Conservation (phyloP, 2,113 vertebrate species). For the Tetrao urogallus region DNA sequence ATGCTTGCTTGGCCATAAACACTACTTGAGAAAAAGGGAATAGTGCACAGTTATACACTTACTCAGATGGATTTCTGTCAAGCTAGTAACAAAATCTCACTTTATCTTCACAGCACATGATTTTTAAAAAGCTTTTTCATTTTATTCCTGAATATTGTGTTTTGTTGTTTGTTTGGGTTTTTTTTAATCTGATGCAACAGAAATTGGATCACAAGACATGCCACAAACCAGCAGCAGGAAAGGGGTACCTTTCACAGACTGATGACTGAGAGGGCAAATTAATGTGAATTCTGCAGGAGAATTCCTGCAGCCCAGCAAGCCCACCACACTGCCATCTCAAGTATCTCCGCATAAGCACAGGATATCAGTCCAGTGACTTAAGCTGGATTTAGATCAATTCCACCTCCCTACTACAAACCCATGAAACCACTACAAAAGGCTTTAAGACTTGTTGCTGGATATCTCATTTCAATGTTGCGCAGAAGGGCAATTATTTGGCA, state of each 20-base stretch:
- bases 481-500: background rate
- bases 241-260: background rate
- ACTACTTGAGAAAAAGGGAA: slow-evolving; percentile 39
- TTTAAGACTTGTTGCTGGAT: background rate
- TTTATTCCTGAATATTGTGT: background rate
- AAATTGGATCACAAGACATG: background rate
- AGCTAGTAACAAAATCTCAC: background rate
- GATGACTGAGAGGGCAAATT: background rate
- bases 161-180: background rate
- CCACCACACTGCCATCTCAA: background rate
- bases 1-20: slow-evolving; percentile 44
- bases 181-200: background rate
- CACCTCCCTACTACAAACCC: background rate
- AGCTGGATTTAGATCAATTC: background rate
- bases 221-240: background rate
- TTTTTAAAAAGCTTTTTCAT: background rate
- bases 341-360: background rate
- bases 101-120: background rate
- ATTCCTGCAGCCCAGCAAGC: background rate
- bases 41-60: slow-evolving; percentile 4
- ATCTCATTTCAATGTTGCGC: background rate
- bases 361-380: background rate
- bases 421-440: background rate
- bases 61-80: background rate
- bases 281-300: background rate